Evolutionary conservation across 1,140 invertebrate species (phyloP).

Genomic region (Brachionus angularis): DNA sequence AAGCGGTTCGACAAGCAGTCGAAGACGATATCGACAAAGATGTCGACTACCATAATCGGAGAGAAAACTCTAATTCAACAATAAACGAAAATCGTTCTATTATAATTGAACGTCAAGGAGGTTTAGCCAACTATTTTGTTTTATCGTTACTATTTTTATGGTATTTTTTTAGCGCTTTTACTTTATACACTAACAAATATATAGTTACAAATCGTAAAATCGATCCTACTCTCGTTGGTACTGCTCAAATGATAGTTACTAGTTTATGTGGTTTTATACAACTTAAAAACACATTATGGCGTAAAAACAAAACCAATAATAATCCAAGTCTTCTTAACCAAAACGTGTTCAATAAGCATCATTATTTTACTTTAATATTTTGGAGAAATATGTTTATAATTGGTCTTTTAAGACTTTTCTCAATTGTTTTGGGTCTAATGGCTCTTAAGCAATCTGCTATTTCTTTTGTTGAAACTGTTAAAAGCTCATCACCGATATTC

Average conservation of each 20-base stretch:
- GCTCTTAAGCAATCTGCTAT: conserved; percentile 78
- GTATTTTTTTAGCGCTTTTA: conserved; percentile 71
- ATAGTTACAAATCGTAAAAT: conserved; percentile 72
- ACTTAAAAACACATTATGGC: conserved; percentile 53
- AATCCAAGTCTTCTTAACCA: conserved; percentile 61
- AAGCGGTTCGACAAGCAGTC: conserved; percentile 4
- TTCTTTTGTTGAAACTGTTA: conserved; percentile 79
- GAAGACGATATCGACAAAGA: conserved; percentile 22
- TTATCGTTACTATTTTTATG: conserved; percentile 69
- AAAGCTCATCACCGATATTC: conserved; percentile 77
- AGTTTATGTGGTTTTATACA: conserved; percentile 72
- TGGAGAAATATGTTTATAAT: conserved; percentile 73
- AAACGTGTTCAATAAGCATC: conserved; percentile 50
- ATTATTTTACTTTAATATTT: conserved; percentile 63
- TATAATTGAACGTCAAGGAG: conserved; percentile 45
- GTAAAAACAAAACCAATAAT: conserved; percentile 58
- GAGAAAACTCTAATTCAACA: background rate
- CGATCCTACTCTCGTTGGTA: conserved; percentile 74
- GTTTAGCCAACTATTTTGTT: conserved; percentile 63
- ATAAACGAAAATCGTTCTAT: conserved; percentile 14
- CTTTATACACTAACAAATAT: conserved; percentile 78
- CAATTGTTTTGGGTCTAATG: conserved; percentile 69
- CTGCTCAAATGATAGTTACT: conserved; percentile 72
- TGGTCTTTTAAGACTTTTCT: conserved; percentile 63
- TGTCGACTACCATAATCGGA: conserved; percentile 6